These are phyloP conservation scores for Prolemur simus DNA, from an alignment of 2,113 vertebrate genomes.

Conservation along the genomic window DNA sequence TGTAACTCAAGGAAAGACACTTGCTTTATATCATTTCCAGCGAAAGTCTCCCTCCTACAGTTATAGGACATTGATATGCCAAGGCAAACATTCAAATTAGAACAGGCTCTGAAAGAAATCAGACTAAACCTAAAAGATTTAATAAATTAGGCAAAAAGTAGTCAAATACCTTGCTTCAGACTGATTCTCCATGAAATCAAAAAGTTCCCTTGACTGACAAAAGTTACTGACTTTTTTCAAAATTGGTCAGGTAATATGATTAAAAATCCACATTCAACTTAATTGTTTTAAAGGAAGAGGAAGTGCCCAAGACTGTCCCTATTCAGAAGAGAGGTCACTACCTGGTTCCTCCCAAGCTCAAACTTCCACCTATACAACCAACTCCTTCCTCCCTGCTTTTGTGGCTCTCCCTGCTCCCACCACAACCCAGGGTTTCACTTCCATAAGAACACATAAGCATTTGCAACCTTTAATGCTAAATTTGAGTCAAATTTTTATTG, in stretches of 20 bases:
- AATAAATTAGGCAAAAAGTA: background rate
- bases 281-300: background rate
- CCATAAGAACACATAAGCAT: background rate
- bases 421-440: background rate
- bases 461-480: background rate
- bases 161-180: background rate
- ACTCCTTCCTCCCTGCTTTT: background rate
- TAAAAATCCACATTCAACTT: background rate
- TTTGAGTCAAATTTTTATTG: background rate
- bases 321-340: background rate
- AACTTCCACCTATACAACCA: background rate
- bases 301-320: background rate
- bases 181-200: background rate
- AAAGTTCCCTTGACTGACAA: background rate
- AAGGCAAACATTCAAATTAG: background rate
- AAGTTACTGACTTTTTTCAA: background rate
- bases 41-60: background rate
- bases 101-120: background rate
- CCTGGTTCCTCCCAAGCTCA: background rate
- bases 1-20: background rate
- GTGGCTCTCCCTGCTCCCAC: background rate
- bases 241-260: background rate
- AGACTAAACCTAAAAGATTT: background rate
- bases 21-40: conserved; percentile 5
- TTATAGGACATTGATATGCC: background rate